Evolutionary conservation across 2,797 vertebrate species (phyloP).

Genomic region (Borostomias antarcticus): DNA sequence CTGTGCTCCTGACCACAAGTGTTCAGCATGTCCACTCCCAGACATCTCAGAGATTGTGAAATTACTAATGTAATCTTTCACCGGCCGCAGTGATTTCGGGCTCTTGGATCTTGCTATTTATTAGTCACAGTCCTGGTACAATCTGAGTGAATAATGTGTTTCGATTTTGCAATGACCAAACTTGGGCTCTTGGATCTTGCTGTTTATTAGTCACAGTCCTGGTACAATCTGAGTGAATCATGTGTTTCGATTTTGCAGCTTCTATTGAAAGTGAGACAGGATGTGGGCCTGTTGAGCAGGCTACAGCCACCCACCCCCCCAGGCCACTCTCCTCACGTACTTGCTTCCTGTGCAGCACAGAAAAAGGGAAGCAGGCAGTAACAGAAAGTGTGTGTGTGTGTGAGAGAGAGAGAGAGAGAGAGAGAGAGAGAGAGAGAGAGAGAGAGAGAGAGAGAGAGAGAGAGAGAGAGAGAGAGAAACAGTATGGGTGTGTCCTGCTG

Average conservation of each 20-base stretch:
- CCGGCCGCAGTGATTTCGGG: too few species aligned
- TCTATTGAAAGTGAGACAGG: conserved; percentile 51
- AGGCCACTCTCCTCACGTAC: background rate
- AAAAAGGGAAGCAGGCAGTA: background rate
- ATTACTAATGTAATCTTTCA: too few species aligned
- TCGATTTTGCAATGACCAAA: conserved; percentile 24
- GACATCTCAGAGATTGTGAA: background rate
- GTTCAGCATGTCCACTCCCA: background rate
- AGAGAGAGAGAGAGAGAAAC: too few species aligned
- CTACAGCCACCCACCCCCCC: background rate
- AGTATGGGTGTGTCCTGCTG: too few species aligned
- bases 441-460: too few species aligned
- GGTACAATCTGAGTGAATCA: background rate
- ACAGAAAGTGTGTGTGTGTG: too few species aligned
- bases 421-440: too few species aligned
- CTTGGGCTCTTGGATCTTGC: too few species aligned
- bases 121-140: background rate
- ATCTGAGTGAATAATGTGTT: background rate
- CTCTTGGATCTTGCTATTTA: background rate
- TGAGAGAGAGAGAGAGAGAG: too few species aligned
- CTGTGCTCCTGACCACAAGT: background rate
- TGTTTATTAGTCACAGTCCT: background rate
- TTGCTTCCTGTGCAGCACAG: background rate
- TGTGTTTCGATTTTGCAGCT: conserved; percentile 26
- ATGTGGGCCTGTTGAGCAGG: conserved; percentile 20